These are phyloP conservation scores for Thera britannica DNA, from an alignment of 2,888 invertebrate genomes.

Conservation along the genomic window DNA sequence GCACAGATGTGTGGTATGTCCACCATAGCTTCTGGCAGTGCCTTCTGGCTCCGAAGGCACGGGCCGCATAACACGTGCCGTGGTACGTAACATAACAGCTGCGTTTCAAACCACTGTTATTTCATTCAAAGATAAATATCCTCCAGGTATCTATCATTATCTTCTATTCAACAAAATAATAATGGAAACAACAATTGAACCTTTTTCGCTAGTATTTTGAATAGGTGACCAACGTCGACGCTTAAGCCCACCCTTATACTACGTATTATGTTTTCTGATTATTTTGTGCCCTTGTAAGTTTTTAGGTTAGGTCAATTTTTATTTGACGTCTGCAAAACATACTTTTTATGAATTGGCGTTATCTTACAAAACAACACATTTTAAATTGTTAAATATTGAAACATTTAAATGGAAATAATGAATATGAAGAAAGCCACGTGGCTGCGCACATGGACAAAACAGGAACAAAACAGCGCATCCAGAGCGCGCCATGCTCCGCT, in stretches of 20 bases:
- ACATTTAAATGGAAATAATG: neutral
- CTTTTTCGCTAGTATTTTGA: neutral
- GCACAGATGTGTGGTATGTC: neutral
- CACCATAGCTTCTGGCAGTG: neutral
- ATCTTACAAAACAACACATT: too few species aligned
- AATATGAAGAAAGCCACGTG: slow-evolving; percentile 17
- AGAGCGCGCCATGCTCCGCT: slow-evolving; percentile 14
- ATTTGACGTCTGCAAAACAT: too few species aligned
- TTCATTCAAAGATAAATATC: neutral
- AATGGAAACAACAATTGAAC: neutral
- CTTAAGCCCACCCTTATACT: too few species aligned
- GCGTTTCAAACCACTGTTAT: neutral
- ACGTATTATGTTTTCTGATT: too few species aligned
- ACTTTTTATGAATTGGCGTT: too few species aligned
- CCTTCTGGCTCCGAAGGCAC: neutral
- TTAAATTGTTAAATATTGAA: too few species aligned
- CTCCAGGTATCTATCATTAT: neutral
- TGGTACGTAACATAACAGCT: neutral
- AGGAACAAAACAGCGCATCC: slow-evolving; percentile 24
- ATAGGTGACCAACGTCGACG: too few species aligned
- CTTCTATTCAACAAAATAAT: too few species aligned
- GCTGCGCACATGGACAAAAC: slow-evolving; percentile 15
- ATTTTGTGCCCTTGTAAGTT: too few species aligned
- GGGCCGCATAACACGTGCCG: neutral
- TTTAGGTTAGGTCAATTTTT: too few species aligned